A percentile compares a stretch with the other conserved stretches of the same genome.
Evolutionary conservation across 2,888 invertebrate genomes (phyloP).

Genomic region (Cephus runcator): DNA sequence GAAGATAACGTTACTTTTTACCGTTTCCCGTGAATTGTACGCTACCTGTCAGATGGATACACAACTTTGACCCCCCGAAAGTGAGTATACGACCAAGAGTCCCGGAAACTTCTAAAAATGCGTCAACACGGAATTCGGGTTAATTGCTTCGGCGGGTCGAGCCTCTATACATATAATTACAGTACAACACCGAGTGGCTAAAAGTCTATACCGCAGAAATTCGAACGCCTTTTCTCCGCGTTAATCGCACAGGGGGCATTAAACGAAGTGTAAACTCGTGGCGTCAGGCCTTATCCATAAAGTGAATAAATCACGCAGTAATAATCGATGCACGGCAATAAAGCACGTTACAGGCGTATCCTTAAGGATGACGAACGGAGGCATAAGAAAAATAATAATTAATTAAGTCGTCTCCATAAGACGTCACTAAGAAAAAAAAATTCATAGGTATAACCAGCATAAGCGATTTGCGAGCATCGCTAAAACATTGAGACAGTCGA

Average conservation of each 20-base stretch:
- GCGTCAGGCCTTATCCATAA: not conserved
- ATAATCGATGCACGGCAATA: not conserved
- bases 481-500: not conserved
- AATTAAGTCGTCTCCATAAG: not conserved
- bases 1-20: not conserved
- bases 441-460: not conserved
- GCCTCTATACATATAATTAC: not conserved
- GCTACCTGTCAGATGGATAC: not conserved
- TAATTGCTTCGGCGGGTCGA: not conserved
- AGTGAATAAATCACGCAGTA: not conserved
- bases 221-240: not conserved
- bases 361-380: not conserved
- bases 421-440: not conserved
- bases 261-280: conserved; percentile 9
- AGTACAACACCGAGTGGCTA: not conserved
- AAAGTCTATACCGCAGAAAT: not conserved
- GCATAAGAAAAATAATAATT: not conserved
- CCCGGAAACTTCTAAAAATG: not conserved
- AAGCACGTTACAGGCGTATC: not conserved
- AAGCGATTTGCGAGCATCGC: not conserved
- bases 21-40: not conserved
- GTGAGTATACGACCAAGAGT: not conserved
- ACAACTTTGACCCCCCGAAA: not conserved
- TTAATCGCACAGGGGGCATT: not conserved
- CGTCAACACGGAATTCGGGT: not conserved